Evolutionary conservation across 2,888 invertebrate species (phyloP), one percentile per base, ranked within the genome.

Genomic region (Dryobotodes eremita): DNA sequence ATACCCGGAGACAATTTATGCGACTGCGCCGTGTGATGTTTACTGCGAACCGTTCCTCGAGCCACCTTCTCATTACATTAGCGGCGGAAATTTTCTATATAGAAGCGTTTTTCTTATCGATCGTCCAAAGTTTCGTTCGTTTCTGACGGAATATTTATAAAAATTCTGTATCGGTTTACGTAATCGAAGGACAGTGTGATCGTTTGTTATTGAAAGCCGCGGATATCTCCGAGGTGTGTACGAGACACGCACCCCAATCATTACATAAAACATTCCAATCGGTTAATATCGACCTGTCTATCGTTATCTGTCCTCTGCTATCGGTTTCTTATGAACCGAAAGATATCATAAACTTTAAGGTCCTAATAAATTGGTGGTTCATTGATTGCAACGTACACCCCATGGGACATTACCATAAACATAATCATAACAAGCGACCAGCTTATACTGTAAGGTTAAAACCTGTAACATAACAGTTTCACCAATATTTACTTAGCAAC

Each of bases 11-110:
- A 91, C 91, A 90, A 92, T 91, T 90, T 89, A 91, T 91, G 94
- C 94, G 95, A 91, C 93, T 94, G 94, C 95, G 95, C 94, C 88
- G 92, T 94, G 90, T 91, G 91, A 89, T 95, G 94, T 95, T 95
- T 94, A 94, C 93, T 87, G 91, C 90, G 90, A 91, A 82, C 86
- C 86, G 88, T 88, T 87, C 87, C 80, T 85, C 83, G 77, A 86
- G 85, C 82, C 87, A 89, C 92, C 89, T 90, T 92, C 88, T 92
- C 93, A 92, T 94, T 92, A 92, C 91, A 93, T 93, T 93, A 92
- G 91, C 88, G 86, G 83, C 89, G 90, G 91, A 92, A 91, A 93
- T 93, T 94, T 92, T 93, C 92, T 91, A 83, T 86, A 87, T 85
- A 86, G 88, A 89, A 92, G 88, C 91, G 89, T 89, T 93, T 92